Base-by-base conservation (phyloP, 1,140 invertebrate species). In the Ganaspis sp. region DNA sequence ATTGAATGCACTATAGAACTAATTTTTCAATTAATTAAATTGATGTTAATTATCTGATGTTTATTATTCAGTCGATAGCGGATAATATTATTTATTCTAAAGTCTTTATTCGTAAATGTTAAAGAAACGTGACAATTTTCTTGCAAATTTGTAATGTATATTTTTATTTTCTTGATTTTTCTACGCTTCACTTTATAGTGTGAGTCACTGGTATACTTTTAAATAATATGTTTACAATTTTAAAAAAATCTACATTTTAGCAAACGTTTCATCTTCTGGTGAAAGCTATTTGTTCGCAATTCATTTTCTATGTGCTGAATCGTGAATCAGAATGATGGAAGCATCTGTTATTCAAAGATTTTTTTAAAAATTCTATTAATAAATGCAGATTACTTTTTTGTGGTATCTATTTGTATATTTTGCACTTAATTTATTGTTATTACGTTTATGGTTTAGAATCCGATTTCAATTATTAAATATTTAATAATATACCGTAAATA, bases 221-320 rank as follows among this genome's bases (percentile, higher is more conserved):
- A 64, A 64, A 64, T 64, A 64, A 29, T 64, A 26, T 64, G 23
- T 64, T 64, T 64, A 64, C 58, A 64, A 29, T 34, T 64, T 64
- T 29, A 64, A 64, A 21, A 64, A 64, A 64, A 64, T 21, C 58
- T 29, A 29, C 4, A n/a, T 64, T 64, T 29, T 64, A 64, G 26
- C 58, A 29, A 64, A n/a, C 23, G 23, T 64, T 64, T 29, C 23
- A 64, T 64, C 58, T 64, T 64, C 58, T 64, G 23, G 58, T n/a
- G 58, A 64, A 64, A 64, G 58, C 23, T 64, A 34, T 49, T 49
- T 64, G 26, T 15, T 12, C 58, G 26, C 11, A 4, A 26, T 64
- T 64, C 26, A 64, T 64, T 64, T 26, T 64, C 58, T 26, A 64
- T 64, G 58, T 64, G 23, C 26, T 34, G 9, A n/a, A 29, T n/a